Conservation (phyloP, 1,140 invertebrate species). For the Ostrea edulis region DNA sequence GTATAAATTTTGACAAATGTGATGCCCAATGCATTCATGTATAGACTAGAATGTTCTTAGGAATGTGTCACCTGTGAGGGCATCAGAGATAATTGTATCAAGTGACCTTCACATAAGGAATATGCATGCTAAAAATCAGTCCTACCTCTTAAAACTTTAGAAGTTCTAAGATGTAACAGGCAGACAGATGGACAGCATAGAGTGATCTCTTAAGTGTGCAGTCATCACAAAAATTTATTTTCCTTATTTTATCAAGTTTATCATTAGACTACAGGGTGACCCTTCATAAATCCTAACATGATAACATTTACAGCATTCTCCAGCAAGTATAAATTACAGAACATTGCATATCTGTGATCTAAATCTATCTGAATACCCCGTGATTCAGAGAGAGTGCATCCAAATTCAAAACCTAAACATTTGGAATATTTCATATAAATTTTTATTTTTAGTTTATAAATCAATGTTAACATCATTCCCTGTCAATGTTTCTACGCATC, state of each 20-base stretch:
- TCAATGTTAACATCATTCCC: constrained; percentile 4
- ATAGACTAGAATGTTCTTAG: too few species aligned
- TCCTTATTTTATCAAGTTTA: not conserved
- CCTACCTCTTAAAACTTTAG: too few species aligned
- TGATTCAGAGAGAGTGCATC: not conserved
- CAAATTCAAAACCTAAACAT: not conserved
- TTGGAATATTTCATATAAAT: not conserved
- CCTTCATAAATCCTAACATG: not conserved
- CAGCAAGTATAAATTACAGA: not conserved
- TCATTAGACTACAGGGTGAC: not conserved
- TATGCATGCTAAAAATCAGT: too few species aligned
- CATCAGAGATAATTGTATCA: too few species aligned
- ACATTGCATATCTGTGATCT: not conserved
- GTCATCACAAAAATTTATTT: too few species aligned
- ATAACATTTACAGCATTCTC: constrained; percentile 7
- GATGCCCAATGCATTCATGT: too few species aligned
- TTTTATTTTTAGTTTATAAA: not conserved
- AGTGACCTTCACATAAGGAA: too few species aligned
- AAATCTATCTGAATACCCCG: not conserved
- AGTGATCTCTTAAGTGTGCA: too few species aligned
- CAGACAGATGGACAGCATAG: too few species aligned
- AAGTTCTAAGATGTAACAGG: too few species aligned
- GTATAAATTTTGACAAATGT: too few species aligned
- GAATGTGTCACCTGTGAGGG: too few species aligned
- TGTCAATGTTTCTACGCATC: not conserved